Conservation (phyloP, 2,797 vertebrate genomes). For the Chaetophractus vellerosus region DNA sequence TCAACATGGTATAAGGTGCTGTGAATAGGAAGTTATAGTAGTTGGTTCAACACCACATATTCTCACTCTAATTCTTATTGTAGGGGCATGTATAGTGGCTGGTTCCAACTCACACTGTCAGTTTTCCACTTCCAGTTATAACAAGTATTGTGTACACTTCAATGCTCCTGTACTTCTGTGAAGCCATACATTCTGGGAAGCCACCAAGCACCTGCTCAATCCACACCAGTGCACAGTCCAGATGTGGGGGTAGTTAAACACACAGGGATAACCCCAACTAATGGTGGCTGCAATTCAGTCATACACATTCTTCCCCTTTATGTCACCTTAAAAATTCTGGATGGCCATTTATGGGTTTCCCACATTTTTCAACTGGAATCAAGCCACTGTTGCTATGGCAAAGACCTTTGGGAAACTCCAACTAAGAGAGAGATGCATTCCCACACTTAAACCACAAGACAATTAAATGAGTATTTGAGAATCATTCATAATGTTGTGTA, state of each 20-base stretch:
- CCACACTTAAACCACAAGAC: too few relatives aligned
- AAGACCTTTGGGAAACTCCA: too few relatives aligned
- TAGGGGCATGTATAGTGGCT: not conserved
- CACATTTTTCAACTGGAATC: too few relatives aligned
- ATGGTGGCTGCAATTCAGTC: not conserved
- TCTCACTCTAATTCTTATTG: too few relatives aligned
- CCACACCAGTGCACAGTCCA: not conserved
- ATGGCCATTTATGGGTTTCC: not conserved
- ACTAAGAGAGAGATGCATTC: too few relatives aligned
- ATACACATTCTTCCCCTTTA: not conserved
- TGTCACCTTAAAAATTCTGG: not conserved
- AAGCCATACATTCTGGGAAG: not conserved
- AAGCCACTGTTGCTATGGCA: too few relatives aligned
- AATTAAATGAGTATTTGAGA: too few relatives aligned
- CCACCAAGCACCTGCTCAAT: not conserved
- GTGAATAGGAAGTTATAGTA: too few relatives aligned
- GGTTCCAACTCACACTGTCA: not conserved
- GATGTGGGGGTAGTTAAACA: not conserved
- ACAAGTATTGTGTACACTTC: not conserved
- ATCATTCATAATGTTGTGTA: too few relatives aligned
- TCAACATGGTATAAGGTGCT: too few relatives aligned
- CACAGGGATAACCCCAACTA: not conserved
- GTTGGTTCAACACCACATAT: too few relatives aligned
- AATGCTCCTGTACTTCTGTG: not conserved
- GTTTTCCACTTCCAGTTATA: not conserved